Base-by-base conservation (phyloP, 2,888 invertebrate genomes). In the Mayetiola destructor region DNA sequence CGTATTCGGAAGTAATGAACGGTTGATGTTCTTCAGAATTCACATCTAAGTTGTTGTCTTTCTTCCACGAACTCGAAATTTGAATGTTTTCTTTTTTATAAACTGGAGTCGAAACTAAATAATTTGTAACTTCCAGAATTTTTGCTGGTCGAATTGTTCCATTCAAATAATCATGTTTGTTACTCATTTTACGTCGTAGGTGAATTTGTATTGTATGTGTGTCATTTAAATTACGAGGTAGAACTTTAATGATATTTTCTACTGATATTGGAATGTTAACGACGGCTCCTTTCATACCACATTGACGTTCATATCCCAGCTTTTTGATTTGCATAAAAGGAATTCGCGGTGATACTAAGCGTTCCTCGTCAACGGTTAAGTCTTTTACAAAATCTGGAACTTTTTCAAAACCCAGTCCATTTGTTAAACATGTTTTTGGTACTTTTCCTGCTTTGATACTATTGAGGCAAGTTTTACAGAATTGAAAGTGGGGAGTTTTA, bases 231-330 rank as follows among this genome's bases (percentile, higher is more conserved):
- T 39, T n/a, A 21, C 61, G 36, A 3, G 63, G 61, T 29, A 63
- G 48, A 14, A 57, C 53, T 37, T 56, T 52, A 10, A 62, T 59
- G 36, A 59, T 61, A 32, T 30, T 61, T 36, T 61, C 60, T 27
- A 63, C 48, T 27, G 57, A 37, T 16, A 62, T 59, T 29, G 63
- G 61, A 16, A 64, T 60, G 53, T 64, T 64, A 1, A 63, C 57
- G 4, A 42, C 12, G 10, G 12, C 10, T 9, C 62, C 64, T 57
- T 54, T 56, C 14, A 63, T 39, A 52, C 62, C 62, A 60, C 61
- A 60, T 57, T 64, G 63, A 48, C 30, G 60, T 57, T 61, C 62
- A 55, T 60, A 59, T 55, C 63, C 62, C 55, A 56, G 35, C 9
- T 32, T 39, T 14, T 59, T 56, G 39, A 62, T 63, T 59, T 62